A percentile compares a stretch with the other conserved stretches of the same genome.
These are phyloP conservation scores for rabbit (Oryctolagus cuniculus) DNA, from an alignment of 2,113 vertebrate species.

Conservation along the genomic window DNA sequence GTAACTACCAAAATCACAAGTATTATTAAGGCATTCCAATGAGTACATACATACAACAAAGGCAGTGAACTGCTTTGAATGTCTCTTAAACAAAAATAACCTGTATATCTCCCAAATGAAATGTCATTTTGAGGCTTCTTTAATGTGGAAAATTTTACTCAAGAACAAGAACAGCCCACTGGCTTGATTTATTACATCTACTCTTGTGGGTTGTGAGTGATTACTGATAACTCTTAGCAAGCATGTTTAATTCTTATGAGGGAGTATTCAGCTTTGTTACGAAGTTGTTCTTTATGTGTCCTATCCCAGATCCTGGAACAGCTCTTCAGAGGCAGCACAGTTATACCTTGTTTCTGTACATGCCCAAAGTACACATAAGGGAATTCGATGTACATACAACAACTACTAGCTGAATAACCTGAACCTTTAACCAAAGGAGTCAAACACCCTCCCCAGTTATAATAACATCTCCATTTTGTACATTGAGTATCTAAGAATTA, in stretches of 20 bases:
- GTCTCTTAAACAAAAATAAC: neutral
- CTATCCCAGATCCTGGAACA: neutral
- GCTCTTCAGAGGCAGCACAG: neutral
- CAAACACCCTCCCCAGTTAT: neutral
- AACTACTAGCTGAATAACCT: neutral
- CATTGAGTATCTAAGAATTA: neutral
- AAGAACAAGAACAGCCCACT: neutral
- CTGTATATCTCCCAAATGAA: neutral
- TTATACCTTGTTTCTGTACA: neutral
- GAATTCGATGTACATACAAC: neutral
- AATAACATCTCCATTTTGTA: neutral
- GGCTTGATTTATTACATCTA: neutral
- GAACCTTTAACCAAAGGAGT: neutral
- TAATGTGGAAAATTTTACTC: neutral
- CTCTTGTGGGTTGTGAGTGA: neutral
- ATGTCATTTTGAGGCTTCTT: neutral
- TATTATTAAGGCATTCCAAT: slow-evolving; percentile 3
- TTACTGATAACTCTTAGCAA: slow-evolving; percentile 39
- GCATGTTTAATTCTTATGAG: neutral
- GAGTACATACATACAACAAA: neutral
- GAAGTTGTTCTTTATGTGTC: neutral
- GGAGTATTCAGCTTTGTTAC: neutral
- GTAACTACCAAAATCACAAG: slow-evolving; percentile 13
- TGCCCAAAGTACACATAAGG: slow-evolving; percentile 7
- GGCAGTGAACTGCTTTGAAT: neutral